These are phyloP conservation scores for Cryptotermes secundus DNA, from an alignment of 1,140 invertebrate species.

Conservation along the genomic window DNA sequence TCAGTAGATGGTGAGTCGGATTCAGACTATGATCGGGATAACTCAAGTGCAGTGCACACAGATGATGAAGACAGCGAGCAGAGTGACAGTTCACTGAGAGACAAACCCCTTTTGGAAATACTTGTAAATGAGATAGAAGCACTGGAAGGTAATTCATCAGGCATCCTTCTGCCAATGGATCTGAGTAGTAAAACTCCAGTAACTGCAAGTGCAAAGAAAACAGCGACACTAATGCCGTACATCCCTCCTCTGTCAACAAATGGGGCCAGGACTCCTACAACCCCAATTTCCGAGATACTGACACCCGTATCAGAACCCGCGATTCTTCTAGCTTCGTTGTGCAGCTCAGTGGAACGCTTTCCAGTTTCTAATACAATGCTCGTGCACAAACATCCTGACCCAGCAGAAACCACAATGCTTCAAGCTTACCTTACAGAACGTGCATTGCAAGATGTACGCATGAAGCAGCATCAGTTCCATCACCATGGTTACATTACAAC, in stretches of 20 bases:
- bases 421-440: slow-evolving; percentile 72
- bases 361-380: slow-evolving; percentile 42
- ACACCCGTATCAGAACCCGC: slow-evolving; percentile 62
- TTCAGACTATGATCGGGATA: slow-evolving; percentile 53
- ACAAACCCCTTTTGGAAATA: not conserved
- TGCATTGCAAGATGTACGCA: slow-evolving; percentile 69
- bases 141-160: not conserved
- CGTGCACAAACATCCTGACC: slow-evolving; percentile 33
- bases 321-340: slow-evolving; percentile 55
- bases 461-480: slow-evolving; percentile 59
- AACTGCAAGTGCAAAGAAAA: not conserved
- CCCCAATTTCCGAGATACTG: slow-evolving; percentile 51
- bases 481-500: not conserved
- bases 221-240: not conserved
- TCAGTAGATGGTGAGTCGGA: not conserved
- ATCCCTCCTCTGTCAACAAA: not conserved
- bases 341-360: slow-evolving; percentile 59
- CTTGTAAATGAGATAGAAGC: not conserved
- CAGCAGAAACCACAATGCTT: slow-evolving; percentile 31
- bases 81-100: not conserved
- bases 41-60: slow-evolving; percentile 42
- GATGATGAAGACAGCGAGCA: slow-evolving; percentile 29
- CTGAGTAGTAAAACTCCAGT: not conserved
- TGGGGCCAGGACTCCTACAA: slow-evolving; percentile 13
- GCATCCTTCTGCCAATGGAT: not conserved